Evolutionary conservation across 2,113 vertebrate genomes (phyloP).

Genomic region (Anseranas semipalmata): DNA sequence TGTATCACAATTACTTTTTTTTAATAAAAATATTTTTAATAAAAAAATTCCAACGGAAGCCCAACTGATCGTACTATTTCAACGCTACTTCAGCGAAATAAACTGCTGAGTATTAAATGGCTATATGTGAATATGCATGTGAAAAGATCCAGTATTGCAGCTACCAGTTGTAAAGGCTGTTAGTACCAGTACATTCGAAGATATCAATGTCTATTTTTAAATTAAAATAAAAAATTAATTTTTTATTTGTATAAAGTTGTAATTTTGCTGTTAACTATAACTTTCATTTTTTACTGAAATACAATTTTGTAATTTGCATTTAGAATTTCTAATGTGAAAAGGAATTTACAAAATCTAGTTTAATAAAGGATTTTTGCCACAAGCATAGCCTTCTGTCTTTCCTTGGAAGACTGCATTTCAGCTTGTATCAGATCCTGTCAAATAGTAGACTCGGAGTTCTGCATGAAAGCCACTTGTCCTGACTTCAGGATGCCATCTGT

Average conservation of each 20-base stretch:
- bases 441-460: background rate
- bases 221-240: conserved; percentile 27
- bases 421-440: background rate
- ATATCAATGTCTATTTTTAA: conserved; percentile 53
- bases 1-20: background rate
- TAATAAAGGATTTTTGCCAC: conserved; percentile 78
- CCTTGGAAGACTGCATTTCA: background rate
- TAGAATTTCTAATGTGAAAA: conserved; percentile 75
- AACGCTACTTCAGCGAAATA: conserved; percentile 33
- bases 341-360: conserved; percentile 72
- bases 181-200: conserved; percentile 48
- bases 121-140: background rate
- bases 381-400: conserved; percentile 56
- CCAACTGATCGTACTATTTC: conserved; percentile 16
- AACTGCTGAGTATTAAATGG: conserved; percentile 28
- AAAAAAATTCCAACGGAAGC: background rate
- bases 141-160: conserved; percentile 58
- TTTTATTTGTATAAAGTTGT: conserved; percentile 76
- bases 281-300: conserved; percentile 76
- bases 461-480: conserved; percentile 25
- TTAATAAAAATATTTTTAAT: background rate
- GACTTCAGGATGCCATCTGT: conserved; percentile 44
- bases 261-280: conserved; percentile 76
- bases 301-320: conserved; percentile 77
- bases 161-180: conserved; percentile 25